Evolutionary conservation across 2,797 vertebrate species (phyloP), one percentile per base, ranked within the genome.

Genomic region (Gymnopithys bicolor): DNA sequence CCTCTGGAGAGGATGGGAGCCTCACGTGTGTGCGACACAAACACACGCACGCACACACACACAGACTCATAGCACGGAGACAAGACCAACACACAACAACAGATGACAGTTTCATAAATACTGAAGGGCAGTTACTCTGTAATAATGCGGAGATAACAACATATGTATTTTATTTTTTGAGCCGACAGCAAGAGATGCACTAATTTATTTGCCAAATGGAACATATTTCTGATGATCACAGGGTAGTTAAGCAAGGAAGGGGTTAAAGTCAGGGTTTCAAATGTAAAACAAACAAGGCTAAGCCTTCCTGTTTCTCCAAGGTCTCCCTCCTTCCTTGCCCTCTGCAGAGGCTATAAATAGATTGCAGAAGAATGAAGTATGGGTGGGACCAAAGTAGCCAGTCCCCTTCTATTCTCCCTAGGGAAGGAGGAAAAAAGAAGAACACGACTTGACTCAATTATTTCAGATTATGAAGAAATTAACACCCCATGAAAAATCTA

Each of bases 331-430:
- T 90, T 93, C 84, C 75, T 66, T 90, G 85, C 91, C 66, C 90
- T 90, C 89, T 80, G 80, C 86, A 95, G 82, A 92, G 37, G 28
- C 94, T 94, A 94, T 95, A 96, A 94, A 96, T 95, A 94, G 91
- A 85, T 5, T 64, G 75, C 88, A 94, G 87, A 92, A 94, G 87
- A 91, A 93, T 93, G 94, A 94, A 81, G 67, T 78, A 92, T 9
- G 48, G 93, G 93, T 94, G 88, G 80, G 60, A 88, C 77, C 55
- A 70, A 93, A 78, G 79, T 56, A 80, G 60, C 73, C 87, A 88
- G 91, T 51, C 60, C 60, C 76, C 55, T 90, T 91, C 79, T 78
- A 71, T 13, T 94, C 59, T 81, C 94, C 63, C 39, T 15, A 45
- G 55, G 59, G 75, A 77, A 76, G 9, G 6, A 10, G 14, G 30